Base-by-base conservation (phyloP, 2,888 invertebrate species). In the Drosophila hamatofila region DNA sequence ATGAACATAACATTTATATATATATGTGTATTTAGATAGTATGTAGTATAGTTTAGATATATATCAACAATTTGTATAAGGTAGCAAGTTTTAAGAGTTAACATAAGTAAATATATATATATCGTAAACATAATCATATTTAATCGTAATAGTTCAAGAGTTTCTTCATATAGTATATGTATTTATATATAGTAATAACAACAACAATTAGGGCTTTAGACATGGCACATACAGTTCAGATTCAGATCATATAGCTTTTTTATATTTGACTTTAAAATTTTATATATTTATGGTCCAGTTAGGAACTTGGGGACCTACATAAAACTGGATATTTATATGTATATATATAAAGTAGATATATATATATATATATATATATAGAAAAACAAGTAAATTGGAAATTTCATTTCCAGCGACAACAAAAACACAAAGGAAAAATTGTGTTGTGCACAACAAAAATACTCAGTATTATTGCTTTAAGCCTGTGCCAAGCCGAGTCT, bases 161-260 rank as follows among this genome's bases (percentile, higher is more conserved):
- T 71, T 66, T 46, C 55, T 52, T 44, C 54, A 56, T 55, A 63
- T 63, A 39, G 33, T 58, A 52, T 55, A 71, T 58, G 33, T 71
- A 73, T 39, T 21, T 56, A 48, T 71, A 67, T 46, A 67, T 70
- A 58, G 46, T 64, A 77, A 72, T 69, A 72, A 78, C 69, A 81
- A 80, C 74, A 89, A 89, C 90, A 89, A 88, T 64, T 78, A 74
- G 87, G 83, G 81, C 76, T 27, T 80, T 74, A 74, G 76, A 82
- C 73, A 87, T 90, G 88, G 88, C 88, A 89, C 88, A 90, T 89
- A 87, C 79, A 89, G 77, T 81, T 81, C 87, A 83, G 70, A 81
- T 75, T 78, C 73, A 78, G 77, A 72, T 75, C 77, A 55, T 64
- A 46, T 65, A 76, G 63, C 30, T 39, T 41, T 48, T 33, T n/a